Base-by-base conservation (phyloP, 2,888 invertebrate genomes). In the Pristionchus exspectatus region DNA sequence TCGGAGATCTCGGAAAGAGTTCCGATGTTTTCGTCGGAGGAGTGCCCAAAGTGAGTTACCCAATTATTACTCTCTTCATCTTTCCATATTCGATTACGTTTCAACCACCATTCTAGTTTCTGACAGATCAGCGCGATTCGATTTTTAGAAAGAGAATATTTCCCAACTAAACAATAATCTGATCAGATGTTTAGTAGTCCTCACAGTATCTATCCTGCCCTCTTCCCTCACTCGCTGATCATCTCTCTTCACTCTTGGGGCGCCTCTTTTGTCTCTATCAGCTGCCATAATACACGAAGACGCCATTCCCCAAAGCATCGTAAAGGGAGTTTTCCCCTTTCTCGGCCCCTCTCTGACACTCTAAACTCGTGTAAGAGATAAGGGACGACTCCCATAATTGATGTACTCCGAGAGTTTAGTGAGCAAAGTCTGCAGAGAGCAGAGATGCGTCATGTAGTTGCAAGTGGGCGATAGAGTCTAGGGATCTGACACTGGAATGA, bases 21-120 rank as follows among this genome's bases (percentile, higher is more conserved):
- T 98, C 98, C 56, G 98, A 97, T 95, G 97, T 98, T 90, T 98
- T 97, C 96, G 97, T 98, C 92, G 98, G 98, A n/a, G 98, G 98
- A 54, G 97, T 98, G 96, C 98, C 98, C 91, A 97, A 97, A 44
- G 92, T 93, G 54, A 54, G 87, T 72, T 38, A 63, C 16, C 10
- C 44, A 50, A 50, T 50, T 54, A 18, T 44, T 44, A 7, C 21
- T 83, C 38, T 83, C 38, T 44, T n/a, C 27, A n/a, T 27, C 38
- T 83, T 54, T 54, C 18, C 2, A 84, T 12, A 12, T 84, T 50
- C 84, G n/a, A 24, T 59, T 59, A 21, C 4, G 59, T 59, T 59
- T 59, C 24, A 59, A 12, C 59, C 14, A 4, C 24, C 21, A 56
- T 56, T 56, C 56, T 14, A 18, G 18, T 21, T 24, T 59, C 18